Conservation (phyloP, 2,888 invertebrate species). For the Pogonocherus hispidulus region DNA sequence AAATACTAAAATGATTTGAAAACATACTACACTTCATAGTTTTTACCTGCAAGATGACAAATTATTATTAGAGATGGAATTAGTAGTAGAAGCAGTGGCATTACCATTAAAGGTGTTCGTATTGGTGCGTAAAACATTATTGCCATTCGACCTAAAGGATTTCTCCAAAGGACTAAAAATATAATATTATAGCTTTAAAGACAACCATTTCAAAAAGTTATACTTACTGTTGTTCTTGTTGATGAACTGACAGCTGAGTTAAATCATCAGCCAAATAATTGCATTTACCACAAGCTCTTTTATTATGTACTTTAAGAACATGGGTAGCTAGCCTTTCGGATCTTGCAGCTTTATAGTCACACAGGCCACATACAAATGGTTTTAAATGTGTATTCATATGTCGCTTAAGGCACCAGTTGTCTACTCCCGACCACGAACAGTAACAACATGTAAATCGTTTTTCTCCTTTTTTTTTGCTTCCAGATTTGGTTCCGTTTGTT, state of each 20-base stretch:
- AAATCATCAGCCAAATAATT: slow-evolving; percentile 89
- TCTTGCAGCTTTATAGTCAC: slow-evolving; percentile 94
- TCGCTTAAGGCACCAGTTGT: slow-evolving; percentile 94
- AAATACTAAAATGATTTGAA: too few relatives aligned
- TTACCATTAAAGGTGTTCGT: slow-evolving; percentile 54
- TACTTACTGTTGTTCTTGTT: slow-evolving; percentile 82
- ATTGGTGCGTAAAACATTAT: slow-evolving; percentile 67
- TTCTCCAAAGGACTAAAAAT: slow-evolving; percentile 75
- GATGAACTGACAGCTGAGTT: slow-evolving; percentile 83
- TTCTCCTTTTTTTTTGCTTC: slow-evolving; percentile 67
- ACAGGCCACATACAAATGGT: slow-evolving; percentile 90
- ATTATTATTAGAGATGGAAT: slow-evolving; percentile 54
- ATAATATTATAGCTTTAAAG: neutral
- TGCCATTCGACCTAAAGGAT: slow-evolving; percentile 72
- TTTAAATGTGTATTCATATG: slow-evolving; percentile 94
- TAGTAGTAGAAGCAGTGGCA: slow-evolving; percentile 56
- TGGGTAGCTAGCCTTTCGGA: slow-evolving; percentile 92
- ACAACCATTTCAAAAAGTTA: neutral
- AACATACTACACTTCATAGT: neutral
- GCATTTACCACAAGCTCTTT: slow-evolving; percentile 90
- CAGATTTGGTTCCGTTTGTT: slow-evolving; percentile 57
- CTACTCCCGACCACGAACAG: slow-evolving; percentile 93
- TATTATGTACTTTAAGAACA: slow-evolving; percentile 92
- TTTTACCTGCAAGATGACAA: slow-evolving; percentile 62
- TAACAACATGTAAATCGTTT: slow-evolving; percentile 82